phyloP scores from a whole-genome alignment of 2,797 vertebrate genomes.

The Anabacerthia variegaticeps region DNA sequence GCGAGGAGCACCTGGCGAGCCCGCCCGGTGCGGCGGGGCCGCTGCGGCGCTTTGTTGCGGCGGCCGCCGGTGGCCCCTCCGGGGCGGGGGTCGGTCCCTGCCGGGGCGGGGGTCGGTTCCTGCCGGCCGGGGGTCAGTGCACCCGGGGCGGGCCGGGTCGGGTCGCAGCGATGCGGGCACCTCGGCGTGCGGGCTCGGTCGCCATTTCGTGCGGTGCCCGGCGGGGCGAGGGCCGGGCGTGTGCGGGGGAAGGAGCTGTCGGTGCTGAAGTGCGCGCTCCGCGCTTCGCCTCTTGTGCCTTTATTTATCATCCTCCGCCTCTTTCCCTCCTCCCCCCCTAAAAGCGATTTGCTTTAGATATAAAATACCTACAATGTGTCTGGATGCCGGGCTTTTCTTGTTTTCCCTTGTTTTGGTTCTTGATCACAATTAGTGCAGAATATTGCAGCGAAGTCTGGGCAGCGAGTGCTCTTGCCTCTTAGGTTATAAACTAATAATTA shows the following conservation, averaged over 20 bases:
- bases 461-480: not conserved
- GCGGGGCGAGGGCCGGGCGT: constrained; percentile 1
- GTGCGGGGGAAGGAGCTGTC: constrained; percentile 53
- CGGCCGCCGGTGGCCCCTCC: not conserved
- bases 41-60: not conserved
- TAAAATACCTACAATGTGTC: not conserved
- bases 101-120: no score
- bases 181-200: not conserved
- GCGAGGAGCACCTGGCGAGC: not conserved
- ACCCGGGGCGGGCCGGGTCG: not conserved
- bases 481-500: not conserved
- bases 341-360: not conserved
- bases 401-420: not conserved
- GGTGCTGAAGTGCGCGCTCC: constrained; percentile 7
- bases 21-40: not conserved
- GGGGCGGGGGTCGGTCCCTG: not conserved
- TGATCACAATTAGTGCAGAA: not conserved
- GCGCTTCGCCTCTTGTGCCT: not conserved
- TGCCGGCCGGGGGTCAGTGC: no score
- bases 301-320: not conserved
- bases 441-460: not conserved
- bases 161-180: not conserved
- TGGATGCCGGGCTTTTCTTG: not conserved
- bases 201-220: constrained; percentile 55
- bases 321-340: no score